Base-by-base conservation (phyloP, 2,888 invertebrate genomes). In the Anthophora plumipes region DNA sequence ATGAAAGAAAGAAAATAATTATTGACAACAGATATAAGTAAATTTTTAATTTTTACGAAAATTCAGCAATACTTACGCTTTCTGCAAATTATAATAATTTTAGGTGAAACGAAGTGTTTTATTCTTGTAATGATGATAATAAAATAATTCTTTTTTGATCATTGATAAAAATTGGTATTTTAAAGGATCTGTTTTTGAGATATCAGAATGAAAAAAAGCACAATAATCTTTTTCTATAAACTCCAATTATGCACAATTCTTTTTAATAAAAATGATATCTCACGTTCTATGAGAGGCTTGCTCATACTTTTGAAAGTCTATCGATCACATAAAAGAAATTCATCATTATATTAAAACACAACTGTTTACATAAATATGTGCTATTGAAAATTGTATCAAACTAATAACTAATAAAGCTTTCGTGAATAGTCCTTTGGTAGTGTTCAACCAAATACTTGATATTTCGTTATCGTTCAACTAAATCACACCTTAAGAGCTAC, bases 321-420 rank as follows among this genome's bases (percentile, higher is more conserved):
- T 37, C 9, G 20, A 59, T 64, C 69, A 25, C 37, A 12, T 25
- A 57, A 59, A 31, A 17, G 3, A 68, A 31, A 72, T 64, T 43
- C n/a, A 22, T 3, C 17, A 54, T 14, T 14, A 20, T 25, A 8
- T 20, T 66, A 3, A 22, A 39, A 48, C 46, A n/a, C n/a, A n/a
- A n/a, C n/a, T n/a, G 7, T 37, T 69, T 48, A 43, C 31, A 55
- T 72, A 50, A 72, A 14, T n/a, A 46, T 20, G 22, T n/a, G 7
- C 31, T 37, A 31, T 41, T 59, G 43, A 11, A 73, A 77, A 77
- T 64, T 1, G 73, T 73, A 66, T 11, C n/a, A 46, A 43, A 46
- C 43, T 25, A 5, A 25, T 52, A 22, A 43, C 37, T 59, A 74
- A 46, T 55, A 43, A 61, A 69, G 37, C 54, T 11, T 41, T 41